Percentiles rank a stretch among this genome's conserved stretches.
These are phyloP conservation scores for Leucania comma DNA, from an alignment of 2,888 invertebrate genomes.

Conservation along the genomic window DNA sequence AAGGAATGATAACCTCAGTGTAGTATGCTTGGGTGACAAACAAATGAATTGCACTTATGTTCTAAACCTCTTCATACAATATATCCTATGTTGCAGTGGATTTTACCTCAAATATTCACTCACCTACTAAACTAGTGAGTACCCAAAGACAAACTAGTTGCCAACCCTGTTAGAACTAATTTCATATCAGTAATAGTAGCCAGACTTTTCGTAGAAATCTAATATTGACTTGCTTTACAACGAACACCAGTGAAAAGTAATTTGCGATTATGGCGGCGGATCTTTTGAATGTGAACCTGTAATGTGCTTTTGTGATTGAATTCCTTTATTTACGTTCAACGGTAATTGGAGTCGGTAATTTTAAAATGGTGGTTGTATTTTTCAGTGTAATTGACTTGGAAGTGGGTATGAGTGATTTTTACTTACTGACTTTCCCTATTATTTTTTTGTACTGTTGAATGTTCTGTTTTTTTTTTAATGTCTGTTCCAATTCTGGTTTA, in stretches of 20 bases:
- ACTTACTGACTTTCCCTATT: neutral
- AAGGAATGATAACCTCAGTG: too few species aligned
- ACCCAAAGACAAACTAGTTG: neutral
- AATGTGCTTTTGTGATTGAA: constrained; percentile 34
- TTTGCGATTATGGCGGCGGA: constrained; percentile 26
- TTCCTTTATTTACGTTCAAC: constrained; percentile 15
- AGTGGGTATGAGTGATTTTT: neutral
- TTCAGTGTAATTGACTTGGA: neutral
- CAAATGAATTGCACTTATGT: neutral
- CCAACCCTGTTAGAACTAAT: constrained; percentile 43
- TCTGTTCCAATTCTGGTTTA: too few species aligned
- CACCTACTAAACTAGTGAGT: neutral
- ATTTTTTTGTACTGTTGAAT: neutral
- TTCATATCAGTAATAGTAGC: constrained; percentile 24
- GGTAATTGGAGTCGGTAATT: constrained; percentile 15
- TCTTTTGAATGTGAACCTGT: constrained; percentile 16
- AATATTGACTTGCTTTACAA: constrained; percentile 34
- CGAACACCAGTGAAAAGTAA: constrained; percentile 33
- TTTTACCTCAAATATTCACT: neutral
- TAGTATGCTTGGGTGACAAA: too few species aligned
- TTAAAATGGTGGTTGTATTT: constrained; percentile 14
- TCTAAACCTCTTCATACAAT: neutral
- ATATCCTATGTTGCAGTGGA: neutral
- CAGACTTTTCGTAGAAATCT: constrained; percentile 31
- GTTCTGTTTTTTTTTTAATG: neutral